A percentile compares a stretch with the other conserved stretches of the same genome.
phyloP scores from a whole-genome alignment of 2,797 vertebrate genomes.

The Dromococcyx pavoninus region DNA sequence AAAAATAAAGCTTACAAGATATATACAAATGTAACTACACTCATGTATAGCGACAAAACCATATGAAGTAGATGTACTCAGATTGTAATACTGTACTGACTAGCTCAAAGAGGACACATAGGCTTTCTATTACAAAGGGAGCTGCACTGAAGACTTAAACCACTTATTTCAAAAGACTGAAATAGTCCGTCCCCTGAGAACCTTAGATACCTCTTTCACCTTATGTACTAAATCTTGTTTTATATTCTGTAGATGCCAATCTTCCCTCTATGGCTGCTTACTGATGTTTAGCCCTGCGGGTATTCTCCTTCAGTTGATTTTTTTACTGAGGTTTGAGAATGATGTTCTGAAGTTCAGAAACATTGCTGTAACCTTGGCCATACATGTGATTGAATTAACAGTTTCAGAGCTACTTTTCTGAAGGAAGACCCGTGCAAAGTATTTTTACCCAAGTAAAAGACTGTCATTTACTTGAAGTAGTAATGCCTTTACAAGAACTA shows the following conservation, averaged over 20 bases:
- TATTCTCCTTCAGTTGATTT: neutral
- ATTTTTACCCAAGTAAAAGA: neutral
- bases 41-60: neutral
- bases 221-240: slow-evolving; percentile 52
- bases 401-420: neutral
- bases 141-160: slow-evolving; percentile 31
- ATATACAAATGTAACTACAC: neutral
- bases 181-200: slow-evolving; percentile 41
- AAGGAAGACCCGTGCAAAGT: neutral
- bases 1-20: neutral
- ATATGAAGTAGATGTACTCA: neutral
- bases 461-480: neutral
- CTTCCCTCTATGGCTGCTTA: slow-evolving; percentile 8
- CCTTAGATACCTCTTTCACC: slow-evolving; percentile 23
- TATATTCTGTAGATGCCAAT: slow-evolving; percentile 45
- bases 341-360: slow-evolving; percentile 9
- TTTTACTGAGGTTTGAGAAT: neutral
- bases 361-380: neutral
- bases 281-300: slow-evolving; percentile 31
- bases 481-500: neutral
- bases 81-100: neutral
- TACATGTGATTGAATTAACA: neutral
- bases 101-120: neutral
- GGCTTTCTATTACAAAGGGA: slow-evolving; percentile 17
- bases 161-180: slow-evolving; percentile 38